A percentile compares a stretch with the other conserved stretches of the same genome.
These are phyloP conservation scores for Melopsittacus undulatus DNA, from an alignment of 2,797 vertebrate species.

Conservation along the genomic window DNA sequence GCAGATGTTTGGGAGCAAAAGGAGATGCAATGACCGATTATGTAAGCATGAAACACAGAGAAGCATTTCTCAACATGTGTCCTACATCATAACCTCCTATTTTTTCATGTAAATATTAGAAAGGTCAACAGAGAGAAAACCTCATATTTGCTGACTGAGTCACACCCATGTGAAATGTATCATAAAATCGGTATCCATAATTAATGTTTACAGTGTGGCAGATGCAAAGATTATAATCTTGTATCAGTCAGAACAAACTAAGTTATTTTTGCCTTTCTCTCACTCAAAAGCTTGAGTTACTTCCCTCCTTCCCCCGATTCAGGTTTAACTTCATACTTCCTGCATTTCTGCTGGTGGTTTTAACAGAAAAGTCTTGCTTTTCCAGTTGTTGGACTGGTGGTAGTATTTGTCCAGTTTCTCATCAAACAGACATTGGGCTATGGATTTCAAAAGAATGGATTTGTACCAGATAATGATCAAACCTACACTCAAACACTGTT, in stretches of 20 bases:
- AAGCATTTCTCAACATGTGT: conserved; percentile 15
- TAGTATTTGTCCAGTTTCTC: neutral
- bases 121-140: conserved; percentile 33
- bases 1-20: conserved; percentile 46
- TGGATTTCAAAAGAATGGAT: neutral
- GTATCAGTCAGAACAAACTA: neutral
- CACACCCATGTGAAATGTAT: conserved; percentile 34
- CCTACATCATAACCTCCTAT: conserved; percentile 1
- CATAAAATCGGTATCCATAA: conserved; percentile 23
- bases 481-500: neutral
- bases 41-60: neutral
- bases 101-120: conserved; percentile 46
- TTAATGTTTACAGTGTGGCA: conserved; percentile 24
- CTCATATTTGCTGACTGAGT: conserved; percentile 33
- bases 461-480: neutral
- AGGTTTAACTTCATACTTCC: conserved; percentile 56
- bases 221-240: conserved; percentile 42
- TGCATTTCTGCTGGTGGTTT: neutral
- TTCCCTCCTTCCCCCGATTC: neutral
- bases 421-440: neutral
- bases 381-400: neutral
- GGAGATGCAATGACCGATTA: conserved; percentile 9
- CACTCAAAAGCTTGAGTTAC: neutral
- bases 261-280: conserved; percentile 10
- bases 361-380: neutral